phyloP scores from a whole-genome alignment of 2,888 invertebrate species.

The Bellardia pandia region DNA sequence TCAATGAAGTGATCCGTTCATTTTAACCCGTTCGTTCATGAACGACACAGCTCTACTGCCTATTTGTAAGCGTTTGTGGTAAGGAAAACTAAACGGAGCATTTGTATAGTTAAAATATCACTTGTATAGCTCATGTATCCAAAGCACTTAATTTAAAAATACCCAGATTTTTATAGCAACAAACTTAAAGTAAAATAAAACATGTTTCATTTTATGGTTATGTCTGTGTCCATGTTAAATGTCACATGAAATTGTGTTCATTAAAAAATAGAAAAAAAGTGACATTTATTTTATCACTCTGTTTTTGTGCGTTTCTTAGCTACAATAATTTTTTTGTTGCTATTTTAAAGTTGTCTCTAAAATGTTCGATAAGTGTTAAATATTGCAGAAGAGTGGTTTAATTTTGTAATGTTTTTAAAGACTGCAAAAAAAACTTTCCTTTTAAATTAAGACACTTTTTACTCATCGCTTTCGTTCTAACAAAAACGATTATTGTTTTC shows the following conservation, averaged over 20 bases:
- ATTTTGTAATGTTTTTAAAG: no score
- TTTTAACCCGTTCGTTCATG: no score
- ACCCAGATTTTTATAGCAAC: neutral
- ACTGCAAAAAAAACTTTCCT: neutral
- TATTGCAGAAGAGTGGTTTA: no score
- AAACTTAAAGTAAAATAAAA: neutral
- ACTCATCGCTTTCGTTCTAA: neutral
- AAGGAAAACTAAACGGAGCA: no score
- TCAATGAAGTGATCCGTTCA: no score
- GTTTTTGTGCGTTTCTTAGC: neutral
- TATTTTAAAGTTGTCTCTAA: neutral
- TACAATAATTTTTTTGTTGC: neutral
- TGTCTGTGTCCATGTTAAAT: conserved; percentile 7
- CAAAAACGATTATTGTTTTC: neutral
- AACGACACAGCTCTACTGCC: no score
- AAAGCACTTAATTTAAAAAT: neutral
- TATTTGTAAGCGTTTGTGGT: no score
- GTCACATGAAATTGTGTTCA: conserved; percentile 7
- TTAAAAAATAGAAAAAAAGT: neutral
- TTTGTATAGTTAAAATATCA: no score
- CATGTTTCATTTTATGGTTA: neutral
- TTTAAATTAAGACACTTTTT: neutral
- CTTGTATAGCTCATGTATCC: no score
- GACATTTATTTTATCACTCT: conserved; percentile 2
- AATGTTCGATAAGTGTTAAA: neutral